Evolutionary conservation across 2,888 invertebrate genomes (phyloP), one percentile per base, ranked within the genome.

Genomic region (Tachystola acroxantha): DNA sequence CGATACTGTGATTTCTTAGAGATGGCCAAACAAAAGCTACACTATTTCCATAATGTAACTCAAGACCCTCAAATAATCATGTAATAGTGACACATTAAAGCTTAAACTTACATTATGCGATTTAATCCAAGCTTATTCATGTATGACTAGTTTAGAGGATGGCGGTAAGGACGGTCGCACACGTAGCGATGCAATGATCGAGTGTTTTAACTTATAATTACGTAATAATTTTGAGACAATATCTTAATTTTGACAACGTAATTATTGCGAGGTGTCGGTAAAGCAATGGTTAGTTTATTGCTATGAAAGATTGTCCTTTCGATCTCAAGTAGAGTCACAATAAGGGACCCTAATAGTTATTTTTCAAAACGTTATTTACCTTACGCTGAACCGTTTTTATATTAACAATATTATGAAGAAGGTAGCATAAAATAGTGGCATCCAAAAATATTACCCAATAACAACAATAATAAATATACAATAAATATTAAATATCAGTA

Each of bases 61-160:
- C 46, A 50, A 49, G n/a, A n/a, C n/a, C n/a, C n/a, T n/a, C n/a
- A n/a, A n/a, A n/a, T n/a, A n/a, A n/a, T n/a, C n/a, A n/a, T n/a
- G n/a, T n/a, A n/a, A n/a, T 61, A 57, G 58, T 59, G 70, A 70
- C 65, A 69, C 63, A 45, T 66, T 64, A 61, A 54, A 40, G 51
- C 30, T 34, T 64, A 64, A 50, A 53, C 62, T 69, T 70, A 71
- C 44, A 58, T 58, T 63, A 72, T 50, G 69, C 61, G 62, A 69
- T 72, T 69, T 57, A 53, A 60, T 63, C 62, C 54, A 73, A 76
- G 75, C 75, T 82, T 84, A 80, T 53, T 62, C 57, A 55, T 61
- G 47, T 79, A 75, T 72, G 71, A 84, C 85, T 86, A 86, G 85
- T 86, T 85, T 86, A 86, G 86, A 86, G 85, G 86, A 86, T 86